Conservation (phyloP, 2,888 invertebrate genomes). For the Pollenia labialis region DNA sequence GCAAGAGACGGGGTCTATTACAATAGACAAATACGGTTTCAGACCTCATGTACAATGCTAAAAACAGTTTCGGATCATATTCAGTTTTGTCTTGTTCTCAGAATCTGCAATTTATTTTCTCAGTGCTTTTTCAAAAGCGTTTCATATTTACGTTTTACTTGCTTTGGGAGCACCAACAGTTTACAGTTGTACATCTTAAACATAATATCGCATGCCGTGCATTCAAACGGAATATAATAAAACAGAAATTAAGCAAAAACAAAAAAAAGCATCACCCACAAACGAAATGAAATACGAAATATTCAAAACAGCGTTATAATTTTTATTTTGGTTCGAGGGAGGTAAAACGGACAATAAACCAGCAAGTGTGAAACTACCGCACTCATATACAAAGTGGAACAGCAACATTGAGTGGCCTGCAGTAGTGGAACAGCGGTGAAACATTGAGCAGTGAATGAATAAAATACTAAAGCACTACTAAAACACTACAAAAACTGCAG, state of each 20-base stretch:
- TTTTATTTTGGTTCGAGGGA: conserved; percentile 9
- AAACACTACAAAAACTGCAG: background rate
- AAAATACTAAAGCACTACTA: too few relatives aligned
- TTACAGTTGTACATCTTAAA: background rate
- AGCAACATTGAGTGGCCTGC: conserved; percentile 13
- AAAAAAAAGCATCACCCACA: conserved; percentile 5
- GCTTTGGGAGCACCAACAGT: background rate
- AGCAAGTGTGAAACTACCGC: background rate
- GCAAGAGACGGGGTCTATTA: too few relatives aligned
- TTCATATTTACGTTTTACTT: too few relatives aligned
- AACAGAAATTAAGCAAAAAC: background rate
- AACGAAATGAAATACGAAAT: conserved; percentile 24
- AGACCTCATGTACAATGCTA: too few relatives aligned
- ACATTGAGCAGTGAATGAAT: background rate
- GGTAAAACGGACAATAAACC: background rate
- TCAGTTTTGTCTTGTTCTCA: too few relatives aligned
- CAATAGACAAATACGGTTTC: too few relatives aligned
- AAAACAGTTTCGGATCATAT: too few relatives aligned
- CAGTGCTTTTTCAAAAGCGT: too few relatives aligned
- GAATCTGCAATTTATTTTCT: too few relatives aligned
- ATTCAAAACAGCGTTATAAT: conserved; percentile 21
- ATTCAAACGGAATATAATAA: conserved; percentile 19
- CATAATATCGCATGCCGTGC: background rate
- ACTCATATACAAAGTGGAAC: background rate
- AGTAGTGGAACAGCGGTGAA: conserved; percentile 24